Evolutionary conservation across 2,888 invertebrate genomes (phyloP).

Genomic region (Polydrusus pterygomalis): DNA sequence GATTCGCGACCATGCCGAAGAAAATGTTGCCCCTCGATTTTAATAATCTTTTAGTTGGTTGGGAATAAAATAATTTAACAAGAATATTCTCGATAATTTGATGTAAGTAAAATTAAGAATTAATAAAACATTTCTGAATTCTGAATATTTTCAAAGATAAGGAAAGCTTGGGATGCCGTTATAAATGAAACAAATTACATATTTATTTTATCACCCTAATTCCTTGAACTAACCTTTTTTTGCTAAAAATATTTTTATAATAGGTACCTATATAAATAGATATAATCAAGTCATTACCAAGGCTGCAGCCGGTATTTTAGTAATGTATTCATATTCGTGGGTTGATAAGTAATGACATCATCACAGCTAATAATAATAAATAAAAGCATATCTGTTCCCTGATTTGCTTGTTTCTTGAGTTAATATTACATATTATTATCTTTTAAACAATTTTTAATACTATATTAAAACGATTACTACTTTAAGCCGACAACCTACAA

Average conservation of each 20-base stretch:
- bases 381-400: constrained; percentile 11
- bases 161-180: no score
- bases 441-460: not conserved
- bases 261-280: not conserved
- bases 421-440: not conserved
- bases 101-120: no score
- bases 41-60: no score
- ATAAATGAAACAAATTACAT: not conserved
- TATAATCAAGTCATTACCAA: not conserved
- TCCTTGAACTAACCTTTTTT: constrained; percentile 8
- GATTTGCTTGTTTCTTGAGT: not conserved
- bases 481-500: no score
- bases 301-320: constrained; percentile 9
- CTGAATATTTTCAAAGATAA: no score
- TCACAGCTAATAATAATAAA: constrained; percentile 40
- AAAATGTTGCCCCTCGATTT: no score
- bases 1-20: no score
- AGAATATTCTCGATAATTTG: no score
- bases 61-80: no score
- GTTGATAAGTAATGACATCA: constrained; percentile 45
- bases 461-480: no score
- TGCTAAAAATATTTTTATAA: not conserved
- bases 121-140: no score
- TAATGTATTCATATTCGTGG: constrained; percentile 14
- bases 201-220: not conserved